A percentile compares a stretch with the other conserved stretches of the same genome.
Evolutionary conservation across 2,113 vertebrate species (phyloP).

Genomic region (Elachura formosa): DNA sequence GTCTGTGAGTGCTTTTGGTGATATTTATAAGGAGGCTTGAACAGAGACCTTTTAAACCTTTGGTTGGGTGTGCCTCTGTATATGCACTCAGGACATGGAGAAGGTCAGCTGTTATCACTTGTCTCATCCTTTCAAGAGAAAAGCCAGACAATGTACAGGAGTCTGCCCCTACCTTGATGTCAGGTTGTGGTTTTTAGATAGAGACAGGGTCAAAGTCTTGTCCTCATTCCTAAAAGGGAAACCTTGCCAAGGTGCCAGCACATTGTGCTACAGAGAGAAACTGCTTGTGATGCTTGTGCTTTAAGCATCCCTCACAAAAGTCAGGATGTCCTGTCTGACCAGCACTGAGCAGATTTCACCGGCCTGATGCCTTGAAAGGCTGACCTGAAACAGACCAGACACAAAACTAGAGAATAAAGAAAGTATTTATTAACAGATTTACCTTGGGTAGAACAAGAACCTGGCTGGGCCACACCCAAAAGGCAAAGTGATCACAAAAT

Average conservation of each 20-base stretch:
- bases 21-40: background rate
- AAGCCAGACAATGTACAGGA: background rate
- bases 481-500: too few relatives aligned
- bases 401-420: too few relatives aligned
- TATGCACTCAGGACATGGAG: background rate
- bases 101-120: background rate
- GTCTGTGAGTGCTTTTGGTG: background rate
- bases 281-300: background rate
- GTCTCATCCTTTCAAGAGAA: background rate
- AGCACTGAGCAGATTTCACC: background rate
- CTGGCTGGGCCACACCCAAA: too few relatives aligned
- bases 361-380: too few relatives aligned
- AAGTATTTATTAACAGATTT: too few relatives aligned
- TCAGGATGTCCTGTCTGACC: background rate
- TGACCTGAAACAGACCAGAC: too few relatives aligned
- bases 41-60: background rate
- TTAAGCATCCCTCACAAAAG: background rate
- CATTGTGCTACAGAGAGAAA: background rate
- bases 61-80: background rate
- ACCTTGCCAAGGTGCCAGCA: background rate
- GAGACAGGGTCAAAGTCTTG: background rate
- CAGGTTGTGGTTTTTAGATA: background rate
- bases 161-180: background rate
- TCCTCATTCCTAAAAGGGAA: background rate
- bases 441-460: too few relatives aligned